Base-by-base conservation (phyloP, 2,113 vertebrate species). In the Silurus meridionalis region DNA sequence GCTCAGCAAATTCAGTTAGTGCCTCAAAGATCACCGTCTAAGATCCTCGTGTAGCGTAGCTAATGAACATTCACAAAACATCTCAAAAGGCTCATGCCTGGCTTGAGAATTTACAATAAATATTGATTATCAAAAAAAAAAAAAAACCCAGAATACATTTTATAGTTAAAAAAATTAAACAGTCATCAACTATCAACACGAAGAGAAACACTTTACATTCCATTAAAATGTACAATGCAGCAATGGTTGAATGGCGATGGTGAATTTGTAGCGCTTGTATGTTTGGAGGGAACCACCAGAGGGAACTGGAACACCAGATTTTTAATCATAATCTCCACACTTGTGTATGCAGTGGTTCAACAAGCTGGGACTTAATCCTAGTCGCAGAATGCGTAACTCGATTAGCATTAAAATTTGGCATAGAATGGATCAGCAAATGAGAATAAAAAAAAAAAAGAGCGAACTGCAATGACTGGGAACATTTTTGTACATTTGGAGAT, bases 161-260 rank as follows among this genome's bases (percentile, higher is more conserved):
- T 55, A 86, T 86, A 89, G 87, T 89, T 90, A 86, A 92, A 92
- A 90, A 91, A 52, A 69, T 74, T 67, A 89, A 82, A 89, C 85
- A 81, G 69, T 88, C 72, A 86, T 91, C 72, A 93, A 92, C 90
- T 91, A 91, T 94, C 83, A 89, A 93, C 93, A 95, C 92, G 55
- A 84, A 94, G 90, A 93, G 90, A 64, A 94, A 92, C 92, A 94
- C 93, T 93, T 94, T 94, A 95, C 94, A 95, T 94, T 95, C 93
- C 94, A 94, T 93, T 94, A 94, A 95, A 93, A 94, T 94, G 94
- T 94, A 94, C 94, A 94, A 91, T 91, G 92, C 92, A 93, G 91
- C 91, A 92, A 95, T 87, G 88, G 88, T 90, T 93, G 90, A 92
- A 93, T 94, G 94, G 91, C 91, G 93, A 95, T 90, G 89, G 91